phyloP scores from a whole-genome alignment of 2,888 invertebrate species.

The Dione juno region DNA sequence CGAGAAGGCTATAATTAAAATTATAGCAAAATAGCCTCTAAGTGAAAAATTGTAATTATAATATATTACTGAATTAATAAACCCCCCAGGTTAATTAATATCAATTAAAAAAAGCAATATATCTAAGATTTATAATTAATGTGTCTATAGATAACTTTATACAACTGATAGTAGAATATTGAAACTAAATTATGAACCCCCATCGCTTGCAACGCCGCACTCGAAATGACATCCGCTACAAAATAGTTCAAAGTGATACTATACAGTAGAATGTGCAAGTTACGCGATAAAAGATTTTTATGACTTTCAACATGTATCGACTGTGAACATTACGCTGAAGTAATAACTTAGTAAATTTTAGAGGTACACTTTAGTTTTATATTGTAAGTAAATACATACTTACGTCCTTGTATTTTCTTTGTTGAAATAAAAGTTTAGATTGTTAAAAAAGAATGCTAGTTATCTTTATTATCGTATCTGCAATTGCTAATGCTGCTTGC shows the following conservation, averaged over 20 bases:
- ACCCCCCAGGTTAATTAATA: too few relatives aligned
- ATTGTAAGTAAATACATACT: neutral
- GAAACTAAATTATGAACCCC: neutral
- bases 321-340: constrained; percentile 15
- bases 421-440: neutral
- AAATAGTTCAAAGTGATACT: constrained; percentile 23
- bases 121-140: too few relatives aligned
- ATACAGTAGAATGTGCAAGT: constrained; percentile 15
- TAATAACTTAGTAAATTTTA: constrained; percentile 15
- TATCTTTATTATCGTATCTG: too few relatives aligned
- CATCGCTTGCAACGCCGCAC: constrained; percentile 19
- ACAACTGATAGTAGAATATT: neutral
- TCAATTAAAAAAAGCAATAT: too few relatives aligned
- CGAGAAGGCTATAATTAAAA: too few relatives aligned
- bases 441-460: too few relatives aligned
- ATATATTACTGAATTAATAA: too few relatives aligned
- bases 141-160: neutral
- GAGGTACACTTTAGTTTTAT: constrained; percentile 4
- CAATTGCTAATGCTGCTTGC: too few relatives aligned
- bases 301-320: constrained; percentile 25
- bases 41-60: too few relatives aligned
- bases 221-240: constrained; percentile 24
- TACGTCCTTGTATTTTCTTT: neutral
- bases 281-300: constrained; percentile 33
- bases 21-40: too few relatives aligned